Conservation (phyloP, 2,797 vertebrate genomes). For the Coregonus sp. region DNA sequence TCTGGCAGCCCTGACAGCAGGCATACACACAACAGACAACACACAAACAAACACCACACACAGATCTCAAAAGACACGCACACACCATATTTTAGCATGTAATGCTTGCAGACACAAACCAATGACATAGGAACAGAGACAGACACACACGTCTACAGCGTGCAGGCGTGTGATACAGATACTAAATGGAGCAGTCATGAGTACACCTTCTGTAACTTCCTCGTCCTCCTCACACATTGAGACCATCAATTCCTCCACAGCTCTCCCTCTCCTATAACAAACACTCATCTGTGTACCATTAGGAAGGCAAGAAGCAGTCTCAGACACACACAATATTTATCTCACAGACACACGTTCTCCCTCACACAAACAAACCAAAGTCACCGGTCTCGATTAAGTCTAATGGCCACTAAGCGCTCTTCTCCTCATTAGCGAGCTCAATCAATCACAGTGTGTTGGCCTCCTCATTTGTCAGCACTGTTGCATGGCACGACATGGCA, state of each 20-base stretch:
- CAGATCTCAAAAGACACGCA: not conserved
- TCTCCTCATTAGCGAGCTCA: conserved; percentile 36
- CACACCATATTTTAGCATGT: not conserved
- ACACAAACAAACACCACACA: not conserved
- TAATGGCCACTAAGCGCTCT: conserved; percentile 59
- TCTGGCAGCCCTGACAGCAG: conserved; percentile 46
- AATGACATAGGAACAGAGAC: conserved; percentile 6
- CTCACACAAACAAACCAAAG: conserved; percentile 13
- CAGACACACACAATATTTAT: conserved; percentile 27
- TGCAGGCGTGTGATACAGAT: conserved; percentile 13
- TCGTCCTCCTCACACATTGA: conserved; percentile 62
- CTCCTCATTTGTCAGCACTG: conserved; percentile 29
- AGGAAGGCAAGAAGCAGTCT: conserved; percentile 52
- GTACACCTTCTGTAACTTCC: conserved; percentile 43
- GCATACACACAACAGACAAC: conserved; percentile 6
- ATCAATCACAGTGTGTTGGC: conserved; percentile 35
- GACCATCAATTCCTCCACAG: conserved; percentile 63
- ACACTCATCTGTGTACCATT: conserved; percentile 73
- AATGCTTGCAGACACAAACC: not conserved
- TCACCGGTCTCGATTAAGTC: conserved; percentile 12
- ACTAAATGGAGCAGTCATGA: conserved; percentile 17
- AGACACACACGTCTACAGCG: conserved; percentile 18
- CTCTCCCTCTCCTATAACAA: conserved; percentile 68
- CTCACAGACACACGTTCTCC: conserved; percentile 11
- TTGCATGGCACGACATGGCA: not conserved